Conservation (phyloP, 1,140 invertebrate species). For the Ceratitis capitata region DNA sequence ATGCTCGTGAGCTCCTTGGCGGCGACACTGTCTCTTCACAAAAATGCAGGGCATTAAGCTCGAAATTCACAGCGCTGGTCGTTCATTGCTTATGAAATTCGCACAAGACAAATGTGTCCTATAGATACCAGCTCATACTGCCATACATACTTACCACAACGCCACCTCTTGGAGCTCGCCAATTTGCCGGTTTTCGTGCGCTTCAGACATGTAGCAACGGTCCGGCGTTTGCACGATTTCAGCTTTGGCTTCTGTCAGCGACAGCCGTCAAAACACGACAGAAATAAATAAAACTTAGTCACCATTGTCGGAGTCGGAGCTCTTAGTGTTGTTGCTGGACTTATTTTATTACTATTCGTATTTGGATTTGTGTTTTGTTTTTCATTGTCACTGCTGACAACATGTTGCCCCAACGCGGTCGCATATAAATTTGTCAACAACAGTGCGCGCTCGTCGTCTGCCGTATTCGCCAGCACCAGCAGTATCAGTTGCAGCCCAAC, state of each 20-base stretch:
- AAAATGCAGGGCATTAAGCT: conserved; percentile 28
- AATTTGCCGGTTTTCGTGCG: not conserved
- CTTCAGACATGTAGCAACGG: not conserved
- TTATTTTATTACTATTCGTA: not conserved
- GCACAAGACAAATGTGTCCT: not conserved
- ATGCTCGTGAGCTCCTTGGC: not conserved
- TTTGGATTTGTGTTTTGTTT: not conserved
- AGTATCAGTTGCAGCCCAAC: not conserved
- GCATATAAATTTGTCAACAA: conserved; percentile 31
- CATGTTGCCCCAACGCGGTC: conserved; percentile 14
- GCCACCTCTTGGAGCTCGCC: not conserved
- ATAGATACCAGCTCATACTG: not conserved
- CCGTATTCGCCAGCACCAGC: no score
- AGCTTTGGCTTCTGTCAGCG: not conserved
- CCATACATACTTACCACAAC: not conserved
- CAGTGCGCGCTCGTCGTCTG: not conserved
- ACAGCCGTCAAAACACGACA: conserved; percentile 27
- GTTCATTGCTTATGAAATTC: not conserved
- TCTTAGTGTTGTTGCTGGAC: not conserved
- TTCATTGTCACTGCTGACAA: conserved; percentile 7
- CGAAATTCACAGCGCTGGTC: not conserved
- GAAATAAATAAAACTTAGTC: conserved; percentile 29
- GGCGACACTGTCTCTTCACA: not conserved
- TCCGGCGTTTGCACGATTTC: not conserved
- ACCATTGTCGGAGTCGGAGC: not conserved